Percentiles rank a stretch among this genome's conserved stretches.
Conservation (phyloP, 1,140 invertebrate genomes). For the Caenorhabditis inopinata region DNA sequence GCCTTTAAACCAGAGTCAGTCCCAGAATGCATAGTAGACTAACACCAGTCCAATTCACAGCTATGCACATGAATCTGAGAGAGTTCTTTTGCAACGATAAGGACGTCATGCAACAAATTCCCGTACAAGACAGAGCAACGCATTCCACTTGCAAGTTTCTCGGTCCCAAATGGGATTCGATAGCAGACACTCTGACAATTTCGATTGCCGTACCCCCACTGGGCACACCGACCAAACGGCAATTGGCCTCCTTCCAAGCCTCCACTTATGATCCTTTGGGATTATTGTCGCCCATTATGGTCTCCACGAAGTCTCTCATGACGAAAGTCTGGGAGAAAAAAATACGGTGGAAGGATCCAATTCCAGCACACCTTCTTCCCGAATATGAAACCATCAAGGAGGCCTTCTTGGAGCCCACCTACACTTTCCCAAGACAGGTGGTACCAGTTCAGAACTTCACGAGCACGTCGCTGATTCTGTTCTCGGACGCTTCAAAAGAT, state of each 20-base stretch:
- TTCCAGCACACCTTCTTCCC: background rate
- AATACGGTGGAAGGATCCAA: slow-evolving; percentile 23
- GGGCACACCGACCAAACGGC: background rate
- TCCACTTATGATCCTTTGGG: slow-evolving; percentile 39
- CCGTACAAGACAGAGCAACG: background rate
- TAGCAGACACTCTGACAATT: slow-evolving; percentile 1
- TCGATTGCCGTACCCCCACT: background rate
- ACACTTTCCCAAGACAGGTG: background rate
- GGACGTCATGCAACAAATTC: background rate
- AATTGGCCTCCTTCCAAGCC: background rate
- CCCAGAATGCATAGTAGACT: background rate
- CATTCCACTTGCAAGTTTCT: slow-evolving; percentile 24
- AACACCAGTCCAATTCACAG: slow-evolving; percentile 23
- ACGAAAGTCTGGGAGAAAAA: background rate
- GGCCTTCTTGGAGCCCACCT: background rate
- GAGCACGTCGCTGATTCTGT: background rate
- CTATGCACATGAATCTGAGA: slow-evolving; percentile 38
- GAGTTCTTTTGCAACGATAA: slow-evolving; percentile 16
- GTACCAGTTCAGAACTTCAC: background rate
- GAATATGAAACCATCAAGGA: background rate
- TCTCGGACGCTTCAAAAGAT: background rate
- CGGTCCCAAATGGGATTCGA: slow-evolving; percentile 16
- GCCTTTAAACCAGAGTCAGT: background rate
- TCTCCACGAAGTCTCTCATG: slow-evolving; percentile 25
- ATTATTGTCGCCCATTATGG: background rate